These are phyloP conservation scores for Mesocentrotus franciscanus DNA, from an alignment of 53 echinoderm and acorn worm species.

Conservation along the genomic window DNA sequence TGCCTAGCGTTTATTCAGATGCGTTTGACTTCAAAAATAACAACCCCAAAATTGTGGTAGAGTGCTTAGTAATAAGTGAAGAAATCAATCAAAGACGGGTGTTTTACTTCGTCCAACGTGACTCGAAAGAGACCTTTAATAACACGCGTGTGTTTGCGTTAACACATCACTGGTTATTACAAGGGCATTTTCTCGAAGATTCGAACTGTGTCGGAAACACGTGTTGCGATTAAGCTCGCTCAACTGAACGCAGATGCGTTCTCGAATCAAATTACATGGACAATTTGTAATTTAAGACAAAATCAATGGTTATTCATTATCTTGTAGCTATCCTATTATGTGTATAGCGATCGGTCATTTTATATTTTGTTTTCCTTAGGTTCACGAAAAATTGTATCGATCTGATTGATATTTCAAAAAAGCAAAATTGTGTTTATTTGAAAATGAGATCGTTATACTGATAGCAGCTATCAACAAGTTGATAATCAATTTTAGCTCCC, in stretches of 20 bases:
- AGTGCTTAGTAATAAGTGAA: neutral
- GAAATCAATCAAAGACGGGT: neutral
- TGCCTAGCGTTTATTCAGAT: neutral
- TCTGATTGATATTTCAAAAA: too few relatives aligned
- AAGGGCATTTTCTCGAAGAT: neutral
- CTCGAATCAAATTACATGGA: neutral
- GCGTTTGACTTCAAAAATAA: neutral
- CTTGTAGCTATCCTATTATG: neutral
- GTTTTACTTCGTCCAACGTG: neutral
- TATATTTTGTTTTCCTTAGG: neutral
- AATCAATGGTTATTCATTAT: neutral
- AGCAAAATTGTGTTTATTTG: too few relatives aligned
- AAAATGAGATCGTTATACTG: too few relatives aligned
- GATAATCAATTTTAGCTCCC: too few relatives aligned
- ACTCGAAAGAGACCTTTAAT: neutral
- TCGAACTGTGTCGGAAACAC: neutral
- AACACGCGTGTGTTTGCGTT: neutral
- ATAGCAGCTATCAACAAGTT: too few relatives aligned
- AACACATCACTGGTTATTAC: neutral
- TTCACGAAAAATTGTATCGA: too few relatives aligned
- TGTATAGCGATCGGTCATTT: neutral
- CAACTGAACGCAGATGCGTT: neutral
- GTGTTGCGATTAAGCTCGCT: neutral
- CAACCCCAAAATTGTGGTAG: neutral
- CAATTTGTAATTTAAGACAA: conserved; percentile 5